phyloP scores from a whole-genome alignment of 2,113 vertebrate genomes.

The Columbina picui region DNA sequence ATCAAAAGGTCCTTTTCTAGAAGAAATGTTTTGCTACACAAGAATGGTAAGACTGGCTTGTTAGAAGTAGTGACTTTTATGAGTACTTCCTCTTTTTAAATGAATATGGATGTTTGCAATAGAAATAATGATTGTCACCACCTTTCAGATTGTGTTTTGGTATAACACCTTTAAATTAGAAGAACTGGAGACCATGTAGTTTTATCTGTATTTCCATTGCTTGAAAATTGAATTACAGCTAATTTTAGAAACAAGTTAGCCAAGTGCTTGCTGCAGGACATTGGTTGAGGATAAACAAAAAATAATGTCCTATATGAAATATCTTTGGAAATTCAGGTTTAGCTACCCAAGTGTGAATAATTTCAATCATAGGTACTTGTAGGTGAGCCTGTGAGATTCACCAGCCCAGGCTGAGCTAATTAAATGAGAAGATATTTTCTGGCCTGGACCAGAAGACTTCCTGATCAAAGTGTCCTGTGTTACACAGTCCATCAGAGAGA shows the following conservation, averaged over 20 bases:
- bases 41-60: neutral
- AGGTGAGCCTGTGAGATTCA: neutral
- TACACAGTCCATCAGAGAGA: neutral
- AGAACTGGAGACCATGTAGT: neutral
- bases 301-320: neutral
- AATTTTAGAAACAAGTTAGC: neutral
- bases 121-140: neutral
- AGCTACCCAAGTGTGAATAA: neutral
- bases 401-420: neutral
- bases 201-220: neutral
- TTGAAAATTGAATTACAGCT: neutral
- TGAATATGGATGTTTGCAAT: no score
- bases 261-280: neutral
- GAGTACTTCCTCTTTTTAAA: neutral
- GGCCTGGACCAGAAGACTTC: neutral
- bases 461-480: neutral
- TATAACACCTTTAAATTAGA: neutral
- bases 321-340: neutral
- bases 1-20: neutral
- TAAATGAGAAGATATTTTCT: neutral
- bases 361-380: neutral
- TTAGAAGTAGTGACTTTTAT: neutral
- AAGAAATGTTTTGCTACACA: neutral
- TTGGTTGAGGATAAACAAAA: neutral
- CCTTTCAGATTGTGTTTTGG: neutral